A percentile compares a stretch with the other conserved stretches of the same genome.
Evolutionary conservation across 2,888 invertebrate genomes (phyloP).

Genomic region (Rhodophaea formosa): DNA sequence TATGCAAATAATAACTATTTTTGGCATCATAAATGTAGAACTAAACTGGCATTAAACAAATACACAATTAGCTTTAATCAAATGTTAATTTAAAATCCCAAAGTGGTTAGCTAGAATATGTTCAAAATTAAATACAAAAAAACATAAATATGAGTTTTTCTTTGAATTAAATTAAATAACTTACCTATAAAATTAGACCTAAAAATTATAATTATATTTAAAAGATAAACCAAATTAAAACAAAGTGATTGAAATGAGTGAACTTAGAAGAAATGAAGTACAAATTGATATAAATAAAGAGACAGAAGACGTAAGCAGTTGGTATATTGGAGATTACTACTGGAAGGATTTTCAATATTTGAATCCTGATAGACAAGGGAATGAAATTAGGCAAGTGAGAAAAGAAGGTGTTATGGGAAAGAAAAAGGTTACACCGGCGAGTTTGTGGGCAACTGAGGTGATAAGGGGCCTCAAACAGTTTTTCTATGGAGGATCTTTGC

Average conservation of each 20-base stretch:
- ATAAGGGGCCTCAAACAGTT: conserved; percentile 65
- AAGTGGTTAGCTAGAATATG: no score
- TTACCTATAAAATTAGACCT: not conserved
- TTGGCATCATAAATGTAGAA: no score
- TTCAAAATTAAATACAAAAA: not conserved
- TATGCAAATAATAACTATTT: no score
- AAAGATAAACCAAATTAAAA: not conserved
- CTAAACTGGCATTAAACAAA: no score
- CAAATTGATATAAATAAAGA: conserved; percentile 20
- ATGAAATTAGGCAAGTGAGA: conserved; percentile 21
- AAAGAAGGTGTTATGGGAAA: conserved; percentile 25
- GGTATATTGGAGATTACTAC: conserved; percentile 59
- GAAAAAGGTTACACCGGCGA: conserved; percentile 33
- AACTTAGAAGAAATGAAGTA: conserved; percentile 31
- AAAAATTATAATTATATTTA: no score
- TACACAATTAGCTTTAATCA: no score
- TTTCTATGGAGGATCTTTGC: conserved; percentile 68
- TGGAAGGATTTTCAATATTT: conserved; percentile 67
- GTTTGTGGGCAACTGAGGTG: conserved; percentile 57
- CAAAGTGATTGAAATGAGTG: conserved; percentile 30
- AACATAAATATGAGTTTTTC: not conserved
- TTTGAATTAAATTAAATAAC: not conserved
- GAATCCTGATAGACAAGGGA: conserved; percentile 46
- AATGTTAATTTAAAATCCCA: no score
- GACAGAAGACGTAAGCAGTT: conserved; percentile 2